Evolutionary conservation across 2,888 invertebrate species (phyloP), one percentile per base, ranked within the genome.

Genomic region (Metellina segmentata): DNA sequence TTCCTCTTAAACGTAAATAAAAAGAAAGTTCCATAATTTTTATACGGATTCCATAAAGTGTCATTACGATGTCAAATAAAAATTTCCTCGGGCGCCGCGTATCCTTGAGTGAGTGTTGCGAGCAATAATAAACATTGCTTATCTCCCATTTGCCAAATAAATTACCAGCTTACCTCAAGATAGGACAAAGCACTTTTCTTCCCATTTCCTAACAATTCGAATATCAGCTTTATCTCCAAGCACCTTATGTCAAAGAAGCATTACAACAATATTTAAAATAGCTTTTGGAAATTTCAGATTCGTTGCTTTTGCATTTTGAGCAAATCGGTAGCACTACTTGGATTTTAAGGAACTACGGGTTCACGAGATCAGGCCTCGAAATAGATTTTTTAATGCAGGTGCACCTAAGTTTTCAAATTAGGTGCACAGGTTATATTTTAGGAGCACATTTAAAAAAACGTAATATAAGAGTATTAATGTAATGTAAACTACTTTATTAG

Each of bases 31-130:
- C 71, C 71, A 82, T 71, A 82, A 82, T 48, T 71, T 61, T 71
- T 71, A 71, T 51, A 69, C 49, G n/a, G 52, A 52, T 75, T 85
- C 61, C 85, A 85, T 85, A 85, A 85, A 85, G 52, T 85, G 61
- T 75, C 85, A 85, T 85, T 74, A 75, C 85, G 9, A 48, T 34
- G 75, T 69, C 75, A 85, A 61, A 48, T n/a, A 49, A 61, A 74
- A 16, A 52, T 83, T 83, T 72, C 74, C 74, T 53, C 72, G 20
- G 82, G 72, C 82, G 70, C 72, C 51, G 20, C 49, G 34, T 75
- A 74, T 53, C 83, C 83, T 85, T 75, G 52, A 83, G 83, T 74
- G 11, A 49, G n/a, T n/a, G n/a, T n/a, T 51, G 20, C 19, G 72
- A 52, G 52, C 20, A 20, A 20, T 11, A 85, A 61, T 85, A 85